Base-by-base conservation (phyloP, 1,140 invertebrate genomes). In the Trissolcus basalis region DNA sequence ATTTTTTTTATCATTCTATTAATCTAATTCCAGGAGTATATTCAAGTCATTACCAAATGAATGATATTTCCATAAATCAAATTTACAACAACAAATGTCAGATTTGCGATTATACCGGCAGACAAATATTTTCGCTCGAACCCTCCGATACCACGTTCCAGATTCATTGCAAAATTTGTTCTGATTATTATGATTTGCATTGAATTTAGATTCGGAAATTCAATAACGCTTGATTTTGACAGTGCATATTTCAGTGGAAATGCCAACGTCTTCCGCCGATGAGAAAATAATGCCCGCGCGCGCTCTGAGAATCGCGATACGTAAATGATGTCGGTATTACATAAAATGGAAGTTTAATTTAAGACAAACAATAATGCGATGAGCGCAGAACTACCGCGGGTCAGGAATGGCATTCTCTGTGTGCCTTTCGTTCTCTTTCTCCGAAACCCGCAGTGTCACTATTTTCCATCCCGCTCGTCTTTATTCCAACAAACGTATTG, bases 271-370 rank as follows among this genome's bases (percentile, higher is more conserved):
- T 79, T 67, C 36, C 54, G 55, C 33, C 71, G 74, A 80, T 72
- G 49, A 79, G 81, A 75, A 85, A 85, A 76, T 83, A 76, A 79
- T 77, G 67, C 48, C 35, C 48, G 64, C 53, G 59, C 53, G 59
- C 78, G 68, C 61, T 71, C 67, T 75, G 83, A 80, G 80, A 81
- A 82, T 79, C 56, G 68, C 67, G 64, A 80, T 82, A 81, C 80
- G 81, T 81, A 80, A 81, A 83, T 81, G 81, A 82, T 71, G 68
- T 79, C 50, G 67, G 74, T 78, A 83, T 87, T 85, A 83, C 80
- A 82, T 83, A 85, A 85, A 85, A 86, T 85, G 81, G 81, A 85
- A 85, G 84, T 86, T 87, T 86, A 86, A 87, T 87, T 85, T 85
- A 86, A 86, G 82, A 81, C 80, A 83, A 86, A 87, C 81, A 87